Evolutionary conservation across 2,888 invertebrate genomes (phyloP).

Genomic region (Perizoma flavofasciatum): DNA sequence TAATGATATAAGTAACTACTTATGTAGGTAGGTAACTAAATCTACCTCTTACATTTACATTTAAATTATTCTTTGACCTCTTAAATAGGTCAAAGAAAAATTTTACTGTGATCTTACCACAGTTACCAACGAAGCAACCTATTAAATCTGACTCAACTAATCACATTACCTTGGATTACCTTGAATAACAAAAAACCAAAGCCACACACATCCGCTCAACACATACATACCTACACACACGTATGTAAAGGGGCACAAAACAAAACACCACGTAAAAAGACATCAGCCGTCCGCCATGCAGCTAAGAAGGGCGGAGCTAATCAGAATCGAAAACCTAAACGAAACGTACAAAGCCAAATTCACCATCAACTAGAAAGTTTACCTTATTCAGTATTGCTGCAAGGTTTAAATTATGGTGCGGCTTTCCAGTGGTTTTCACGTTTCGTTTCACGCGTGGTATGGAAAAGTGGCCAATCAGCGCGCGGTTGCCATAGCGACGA

Average conservation of each 20-base stretch:
- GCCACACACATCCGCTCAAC: conserved; percentile 28
- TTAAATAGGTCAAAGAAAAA: no score
- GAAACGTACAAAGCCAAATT: conserved; percentile 42
- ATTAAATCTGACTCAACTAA: conserved; percentile 23
- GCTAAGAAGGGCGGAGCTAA: conserved; percentile 77
- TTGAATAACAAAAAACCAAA: conserved; percentile 30
- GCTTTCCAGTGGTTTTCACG: conserved; percentile 50
- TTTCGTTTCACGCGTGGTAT: conserved; percentile 44
- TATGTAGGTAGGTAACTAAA: no score
- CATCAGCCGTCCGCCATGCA: conserved; percentile 75
- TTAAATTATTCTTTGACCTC: no score
- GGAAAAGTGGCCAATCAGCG: conserved; percentile 78
- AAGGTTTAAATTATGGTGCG: conserved; percentile 60
- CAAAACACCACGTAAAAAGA: conserved; percentile 66
- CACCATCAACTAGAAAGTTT: conserved; percentile 47
- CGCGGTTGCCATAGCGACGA: conserved; percentile 73
- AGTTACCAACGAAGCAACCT: conserved; percentile 8
- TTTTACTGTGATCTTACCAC: background rate
- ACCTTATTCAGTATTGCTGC: conserved; percentile 44
- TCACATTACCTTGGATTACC: conserved; percentile 23
- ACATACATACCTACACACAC: conserved; percentile 36
- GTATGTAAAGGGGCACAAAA: conserved; percentile 39
- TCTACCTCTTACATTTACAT: no score
- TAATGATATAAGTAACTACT: no score
- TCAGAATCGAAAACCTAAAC: conserved; percentile 50